Conservation (phyloP, 2,797 vertebrate genomes). For the Acipenser transmontanus region DNA sequence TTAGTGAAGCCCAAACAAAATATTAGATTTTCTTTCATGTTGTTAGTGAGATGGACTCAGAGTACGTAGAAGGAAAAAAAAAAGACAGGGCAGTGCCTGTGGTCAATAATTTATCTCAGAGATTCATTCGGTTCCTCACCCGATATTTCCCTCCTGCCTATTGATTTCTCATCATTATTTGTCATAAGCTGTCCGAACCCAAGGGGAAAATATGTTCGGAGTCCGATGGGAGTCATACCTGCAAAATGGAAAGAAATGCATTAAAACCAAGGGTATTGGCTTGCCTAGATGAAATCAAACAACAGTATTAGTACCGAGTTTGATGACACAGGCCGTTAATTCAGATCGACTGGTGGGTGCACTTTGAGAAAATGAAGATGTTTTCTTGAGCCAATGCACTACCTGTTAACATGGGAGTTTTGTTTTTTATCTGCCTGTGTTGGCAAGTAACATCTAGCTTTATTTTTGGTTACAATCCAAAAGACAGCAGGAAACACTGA, state of each 20-base stretch:
- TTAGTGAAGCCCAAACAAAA: constrained; percentile 94
- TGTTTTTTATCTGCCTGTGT: too few species aligned
- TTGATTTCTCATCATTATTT: constrained; percentile 76
- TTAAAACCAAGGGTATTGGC: constrained; percentile 63
- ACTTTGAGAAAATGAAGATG: not conserved
- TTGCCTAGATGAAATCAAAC: constrained; percentile 8
- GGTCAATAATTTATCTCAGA: constrained; percentile 78
- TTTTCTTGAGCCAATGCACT: not conserved
- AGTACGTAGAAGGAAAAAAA: constrained; percentile 66
- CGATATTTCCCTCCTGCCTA: constrained; percentile 67
- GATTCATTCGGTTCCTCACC: constrained; percentile 71
- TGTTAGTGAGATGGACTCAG: constrained; percentile 71
- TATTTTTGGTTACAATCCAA: too few species aligned
- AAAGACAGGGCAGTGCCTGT: constrained; percentile 59
- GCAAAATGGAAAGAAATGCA: constrained; percentile 73
- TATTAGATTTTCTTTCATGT: constrained; percentile 90
- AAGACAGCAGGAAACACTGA: too few species aligned
- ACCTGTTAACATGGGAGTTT: too few species aligned
- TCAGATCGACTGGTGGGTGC: not conserved
- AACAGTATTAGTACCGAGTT: not conserved
- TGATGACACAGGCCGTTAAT: not conserved
- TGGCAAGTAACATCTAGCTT: too few species aligned
- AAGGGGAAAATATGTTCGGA: constrained; percentile 67
- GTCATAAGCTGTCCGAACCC: constrained; percentile 69
- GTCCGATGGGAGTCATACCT: constrained; percentile 68